Percentiles rank a stretch among this genome's conserved stretches.
Evolutionary conservation across 2,888 invertebrate species (phyloP).

Genomic region (Malacosoma neustria): DNA sequence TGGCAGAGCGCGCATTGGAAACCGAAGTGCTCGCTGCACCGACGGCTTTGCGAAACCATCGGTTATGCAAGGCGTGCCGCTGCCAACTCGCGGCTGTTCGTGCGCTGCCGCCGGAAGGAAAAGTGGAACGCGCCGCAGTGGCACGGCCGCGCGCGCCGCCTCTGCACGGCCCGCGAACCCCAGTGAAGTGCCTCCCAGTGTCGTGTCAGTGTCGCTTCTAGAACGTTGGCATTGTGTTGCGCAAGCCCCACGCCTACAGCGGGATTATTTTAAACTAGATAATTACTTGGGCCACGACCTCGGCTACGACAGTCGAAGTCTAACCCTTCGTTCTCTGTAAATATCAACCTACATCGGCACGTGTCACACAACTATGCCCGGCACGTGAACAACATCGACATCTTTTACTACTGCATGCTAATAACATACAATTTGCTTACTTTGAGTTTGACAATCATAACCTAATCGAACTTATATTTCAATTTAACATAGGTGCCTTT

Average conservation of each 20-base stretch:
- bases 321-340: slow-evolving; percentile 34
- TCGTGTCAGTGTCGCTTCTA: slow-evolving; percentile 70
- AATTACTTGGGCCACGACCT: slow-evolving; percentile 41
- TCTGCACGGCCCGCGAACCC: slow-evolving; percentile 58
- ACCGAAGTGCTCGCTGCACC: slow-evolving; percentile 60
- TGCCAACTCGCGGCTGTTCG: slow-evolving; percentile 66
- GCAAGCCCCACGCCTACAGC: slow-evolving; percentile 65
- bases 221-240: slow-evolving; percentile 66
- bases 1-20: slow-evolving; percentile 64
- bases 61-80: slow-evolving; percentile 72
- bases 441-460: no score
- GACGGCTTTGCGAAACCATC: slow-evolving; percentile 69
- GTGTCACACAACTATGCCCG: slow-evolving; percentile 31
- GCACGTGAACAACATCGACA: slow-evolving; percentile 35
- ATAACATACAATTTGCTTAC: slow-evolving; percentile 6
- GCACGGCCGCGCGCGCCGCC: slow-evolving; percentile 64
- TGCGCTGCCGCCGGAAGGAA: slow-evolving; percentile 69
- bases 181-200: slow-evolving; percentile 65
- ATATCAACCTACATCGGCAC: slow-evolving; percentile 27
- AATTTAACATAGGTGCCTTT: no score
- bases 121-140: slow-evolving; percentile 73
- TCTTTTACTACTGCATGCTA: slow-evolving; percentile 32
- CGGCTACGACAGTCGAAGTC: slow-evolving; percentile 24
- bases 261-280: slow-evolving; percentile 68
- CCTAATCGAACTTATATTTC: no score